phyloP scores from a whole-genome alignment of 2,797 vertebrate genomes.

The Anguilla megastoma region DNA sequence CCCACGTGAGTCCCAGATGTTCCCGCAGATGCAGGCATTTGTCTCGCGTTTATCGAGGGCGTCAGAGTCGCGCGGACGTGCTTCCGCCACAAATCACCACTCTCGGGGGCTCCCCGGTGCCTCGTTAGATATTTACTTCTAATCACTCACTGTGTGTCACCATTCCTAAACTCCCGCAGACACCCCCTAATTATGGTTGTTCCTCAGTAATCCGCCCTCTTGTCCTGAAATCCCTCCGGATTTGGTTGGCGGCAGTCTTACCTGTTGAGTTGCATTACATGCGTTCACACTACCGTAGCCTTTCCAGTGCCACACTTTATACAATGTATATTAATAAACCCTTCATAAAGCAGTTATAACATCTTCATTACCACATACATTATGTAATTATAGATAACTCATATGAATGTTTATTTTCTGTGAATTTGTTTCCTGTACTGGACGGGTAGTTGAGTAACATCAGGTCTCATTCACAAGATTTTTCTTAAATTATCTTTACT shows the following conservation, averaged over 20 bases:
- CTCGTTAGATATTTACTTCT: constrained; percentile 32
- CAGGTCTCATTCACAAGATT: too few species aligned
- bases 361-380: background rate
- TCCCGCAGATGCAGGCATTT: constrained; percentile 29
- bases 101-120: constrained; percentile 1
- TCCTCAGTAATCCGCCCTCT: background rate
- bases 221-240: constrained; percentile 16
- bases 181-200: background rate
- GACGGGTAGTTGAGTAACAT: too few species aligned
- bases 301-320: background rate
- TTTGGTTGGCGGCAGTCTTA: background rate
- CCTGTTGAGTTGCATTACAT: background rate
- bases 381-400: background rate
- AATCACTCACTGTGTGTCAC: constrained; percentile 14
- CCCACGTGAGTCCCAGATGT: constrained; percentile 27
- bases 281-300: background rate
- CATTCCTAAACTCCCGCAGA: constrained; percentile 25
- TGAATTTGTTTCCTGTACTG: too few species aligned
- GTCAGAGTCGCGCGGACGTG: background rate
- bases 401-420: background rate
- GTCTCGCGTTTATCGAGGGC: background rate
- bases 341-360: background rate
- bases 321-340: background rate
- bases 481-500: too few species aligned
- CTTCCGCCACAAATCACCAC: constrained; percentile 28